A percentile compares a stretch with the other conserved stretches of the same genome.
Conservation (phyloP, 2,797 vertebrate species). For the Artibeus jamaicensis region DNA sequence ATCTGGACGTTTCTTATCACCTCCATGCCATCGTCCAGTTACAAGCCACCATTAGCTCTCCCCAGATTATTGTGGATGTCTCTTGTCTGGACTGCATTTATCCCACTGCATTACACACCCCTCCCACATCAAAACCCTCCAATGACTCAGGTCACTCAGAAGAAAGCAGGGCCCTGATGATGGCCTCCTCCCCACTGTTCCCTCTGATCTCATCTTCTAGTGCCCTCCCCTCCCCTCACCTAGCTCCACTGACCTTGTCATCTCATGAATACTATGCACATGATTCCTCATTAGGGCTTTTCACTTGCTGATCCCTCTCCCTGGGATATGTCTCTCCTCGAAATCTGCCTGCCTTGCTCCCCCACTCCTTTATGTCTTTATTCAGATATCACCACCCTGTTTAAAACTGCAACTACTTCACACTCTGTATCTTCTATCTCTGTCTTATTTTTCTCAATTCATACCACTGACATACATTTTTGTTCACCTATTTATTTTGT, state of each 20-base stretch:
- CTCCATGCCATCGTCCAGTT: not conserved
- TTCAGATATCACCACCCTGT: not conserved
- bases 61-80: not conserved
- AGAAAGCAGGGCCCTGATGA: not conserved
- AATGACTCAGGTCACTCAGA: not conserved
- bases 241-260: not conserved
- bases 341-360: not conserved
- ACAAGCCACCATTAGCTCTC: not conserved
- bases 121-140: not conserved
- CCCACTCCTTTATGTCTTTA: not conserved
- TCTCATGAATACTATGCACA: not conserved
- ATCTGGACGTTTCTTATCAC: not conserved
- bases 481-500: not conserved
- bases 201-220: not conserved
- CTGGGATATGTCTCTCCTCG: not conserved
- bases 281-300: not conserved
- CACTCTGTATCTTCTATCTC: not conserved
- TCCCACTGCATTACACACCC: fast-evolving
- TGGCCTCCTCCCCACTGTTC: not conserved
- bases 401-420: not conserved
- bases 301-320: not conserved
- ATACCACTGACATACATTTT: not conserved
- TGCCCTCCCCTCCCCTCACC: not conserved
- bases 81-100: not conserved
- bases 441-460: not conserved